These are phyloP conservation scores for Anneissia japonica DNA, from an alignment of 35 echinoderm and acorn worm species.

Conservation along the genomic window DNA sequence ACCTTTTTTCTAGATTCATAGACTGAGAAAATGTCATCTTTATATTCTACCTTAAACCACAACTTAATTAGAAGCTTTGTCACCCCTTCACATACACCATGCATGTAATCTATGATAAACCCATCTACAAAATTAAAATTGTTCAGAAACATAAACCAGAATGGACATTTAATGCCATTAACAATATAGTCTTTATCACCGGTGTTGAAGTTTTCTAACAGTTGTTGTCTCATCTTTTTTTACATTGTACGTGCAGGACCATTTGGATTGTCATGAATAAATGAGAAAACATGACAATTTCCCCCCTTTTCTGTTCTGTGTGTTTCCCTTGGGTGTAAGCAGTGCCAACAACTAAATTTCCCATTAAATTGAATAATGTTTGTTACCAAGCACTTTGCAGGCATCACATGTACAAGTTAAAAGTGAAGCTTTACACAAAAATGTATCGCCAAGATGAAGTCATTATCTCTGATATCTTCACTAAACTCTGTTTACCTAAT, in stretches of 20 bases:
- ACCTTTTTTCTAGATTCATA: background rate
- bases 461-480: too few relatives aligned
- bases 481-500: too few relatives aligned
- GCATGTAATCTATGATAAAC: slow-evolving; percentile 40
- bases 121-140: slow-evolving; percentile 36
- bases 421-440: slow-evolving; percentile 10
- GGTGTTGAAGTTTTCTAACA: background rate
- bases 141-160: slow-evolving; percentile 29
- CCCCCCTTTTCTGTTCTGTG: slow-evolving; percentile 5
- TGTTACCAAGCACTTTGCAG: slow-evolving; percentile 37
- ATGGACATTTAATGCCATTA: slow-evolving; percentile 30
- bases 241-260: slow-evolving; percentile 1
- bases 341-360: slow-evolving; percentile 38
- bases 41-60: background rate
- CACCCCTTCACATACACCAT: slow-evolving; percentile 40
- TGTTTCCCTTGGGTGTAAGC: slow-evolving; percentile 7
- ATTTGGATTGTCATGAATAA: slow-evolving; percentile 12
- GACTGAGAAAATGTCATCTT: slow-evolving; percentile 1
- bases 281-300: slow-evolving; percentile 6
- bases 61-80: slow-evolving; percentile 24
- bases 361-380: slow-evolving; percentile 44
- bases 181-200: too few relatives aligned
- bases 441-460: slow-evolving; percentile 19
- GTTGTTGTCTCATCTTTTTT: background rate
- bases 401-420: slow-evolving; percentile 47